Conservation (phyloP, 2,888 invertebrate genomes). For the Doris montereyensis region DNA sequence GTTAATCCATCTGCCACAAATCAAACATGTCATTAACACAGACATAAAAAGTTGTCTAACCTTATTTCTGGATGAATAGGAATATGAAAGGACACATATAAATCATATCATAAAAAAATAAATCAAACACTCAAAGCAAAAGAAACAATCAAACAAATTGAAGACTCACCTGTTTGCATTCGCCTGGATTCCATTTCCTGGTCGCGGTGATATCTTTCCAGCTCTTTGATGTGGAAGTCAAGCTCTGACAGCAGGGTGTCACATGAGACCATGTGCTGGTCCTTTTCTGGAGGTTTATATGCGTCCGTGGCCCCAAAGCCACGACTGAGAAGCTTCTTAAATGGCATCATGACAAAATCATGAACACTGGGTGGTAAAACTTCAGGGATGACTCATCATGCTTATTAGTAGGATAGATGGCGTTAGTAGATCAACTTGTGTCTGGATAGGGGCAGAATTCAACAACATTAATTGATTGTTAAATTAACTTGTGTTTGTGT, state of each 20-base stretch:
- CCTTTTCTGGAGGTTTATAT: slow-evolving; percentile 51
- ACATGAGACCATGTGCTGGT: slow-evolving; percentile 53
- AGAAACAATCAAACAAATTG: neutral
- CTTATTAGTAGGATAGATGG: no score
- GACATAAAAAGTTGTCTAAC: no score
- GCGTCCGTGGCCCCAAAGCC: slow-evolving; percentile 33
- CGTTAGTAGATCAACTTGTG: no score
- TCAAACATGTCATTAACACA: no score
- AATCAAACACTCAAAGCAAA: neutral
- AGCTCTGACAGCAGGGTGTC: slow-evolving; percentile 64
- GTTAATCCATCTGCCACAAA: no score
- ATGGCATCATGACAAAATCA: slow-evolving; percentile 31
- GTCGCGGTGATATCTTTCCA: slow-evolving; percentile 54
- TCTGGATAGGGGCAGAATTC: no score
- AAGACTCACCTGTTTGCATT: slow-evolving; percentile 43
- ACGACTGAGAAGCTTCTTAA: slow-evolving; percentile 31
- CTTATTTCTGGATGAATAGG: no score
- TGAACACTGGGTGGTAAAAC: no score
- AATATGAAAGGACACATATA: no score
- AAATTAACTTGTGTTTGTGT: no score
- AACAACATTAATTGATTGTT: no score
- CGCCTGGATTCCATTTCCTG: slow-evolving; percentile 55
- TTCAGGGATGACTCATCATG: no score
- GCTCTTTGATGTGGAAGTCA: slow-evolving; percentile 60
- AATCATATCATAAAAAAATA: neutral